phyloP scores from a whole-genome alignment of 2,888 invertebrate species.

The Brachyopa scutellaris region DNA sequence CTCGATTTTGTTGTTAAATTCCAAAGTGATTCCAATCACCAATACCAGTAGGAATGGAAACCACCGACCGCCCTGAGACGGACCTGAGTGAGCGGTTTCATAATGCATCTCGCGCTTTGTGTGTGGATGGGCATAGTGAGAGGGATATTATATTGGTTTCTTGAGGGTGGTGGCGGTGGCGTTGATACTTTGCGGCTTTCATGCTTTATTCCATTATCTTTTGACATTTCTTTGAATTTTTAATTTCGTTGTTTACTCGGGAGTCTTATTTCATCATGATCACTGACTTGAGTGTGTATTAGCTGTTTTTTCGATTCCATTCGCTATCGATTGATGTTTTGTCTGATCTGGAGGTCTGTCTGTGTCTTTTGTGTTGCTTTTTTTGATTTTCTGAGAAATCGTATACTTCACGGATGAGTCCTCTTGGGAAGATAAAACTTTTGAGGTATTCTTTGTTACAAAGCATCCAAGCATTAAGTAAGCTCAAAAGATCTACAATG shows the following conservation, averaged over 20 bases:
- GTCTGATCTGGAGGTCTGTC: slow-evolving; percentile 31
- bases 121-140: not conserved
- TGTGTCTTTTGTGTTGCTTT: slow-evolving; percentile 23
- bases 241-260: slow-evolving; percentile 69
- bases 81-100: slow-evolving; percentile 31
- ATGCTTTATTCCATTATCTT: slow-evolving; percentile 72
- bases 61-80: not conserved
- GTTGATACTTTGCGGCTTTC: slow-evolving; percentile 72
- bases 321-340: slow-evolving; percentile 72
- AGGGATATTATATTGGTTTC: slow-evolving; percentile 47
- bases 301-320: slow-evolving; percentile 44
- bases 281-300: not conserved
- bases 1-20: slow-evolving; percentile 51
- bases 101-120: slow-evolving; percentile 33
- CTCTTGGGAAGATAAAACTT: not conserved
- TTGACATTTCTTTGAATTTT: slow-evolving; percentile 72
- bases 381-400: slow-evolving; percentile 46
- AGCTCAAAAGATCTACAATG: too few relatives aligned
- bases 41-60: not conserved
- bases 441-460: too few relatives aligned
- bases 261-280: slow-evolving; percentile 68
- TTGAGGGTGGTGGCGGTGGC: slow-evolving; percentile 36
- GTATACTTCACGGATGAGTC: not conserved
- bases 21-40: slow-evolving; percentile 51
- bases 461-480: too few relatives aligned